These are phyloP conservation scores for Coelinius sp. DNA, from an alignment of 2,888 invertebrate genomes.

Conservation along the genomic window DNA sequence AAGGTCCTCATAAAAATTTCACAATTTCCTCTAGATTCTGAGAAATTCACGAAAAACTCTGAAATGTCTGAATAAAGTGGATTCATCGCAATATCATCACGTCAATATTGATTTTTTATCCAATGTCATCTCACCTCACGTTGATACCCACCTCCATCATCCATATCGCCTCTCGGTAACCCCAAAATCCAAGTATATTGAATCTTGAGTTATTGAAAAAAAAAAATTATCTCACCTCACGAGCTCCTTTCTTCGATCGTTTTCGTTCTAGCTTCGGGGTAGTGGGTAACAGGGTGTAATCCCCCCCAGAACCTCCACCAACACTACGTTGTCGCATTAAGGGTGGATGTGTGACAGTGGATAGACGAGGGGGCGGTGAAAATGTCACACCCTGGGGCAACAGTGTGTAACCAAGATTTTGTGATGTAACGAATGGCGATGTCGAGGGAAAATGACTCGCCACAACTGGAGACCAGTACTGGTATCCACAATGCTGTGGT, in stretches of 20 bases:
- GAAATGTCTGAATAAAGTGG: too few species aligned
- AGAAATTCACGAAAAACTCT: too few species aligned
- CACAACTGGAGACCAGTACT: conserved; percentile 79
- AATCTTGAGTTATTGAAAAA: not conserved
- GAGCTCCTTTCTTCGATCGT: conserved; percentile 62
- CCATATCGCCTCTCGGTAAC: not conserved
- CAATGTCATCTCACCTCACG: too few species aligned
- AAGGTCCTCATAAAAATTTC: too few species aligned
- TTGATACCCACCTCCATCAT: not conserved
- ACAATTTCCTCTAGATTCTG: too few species aligned
- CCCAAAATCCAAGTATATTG: not conserved
- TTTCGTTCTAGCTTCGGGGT: conserved; percentile 65
- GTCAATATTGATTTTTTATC: too few species aligned
- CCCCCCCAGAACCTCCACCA: conserved; percentile 59
- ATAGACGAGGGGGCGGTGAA: conserved; percentile 61
- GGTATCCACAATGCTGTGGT: conserved; percentile 73
- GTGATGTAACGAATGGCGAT: conserved; percentile 75
- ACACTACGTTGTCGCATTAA: conserved; percentile 63
- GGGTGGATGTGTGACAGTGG: conserved; percentile 58
- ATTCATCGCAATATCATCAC: not conserved
- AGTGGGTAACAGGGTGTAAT: conserved; percentile 66
- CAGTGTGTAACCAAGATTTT: conserved; percentile 62
- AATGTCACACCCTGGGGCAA: conserved; percentile 64
- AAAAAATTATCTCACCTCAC: conserved; percentile 57
- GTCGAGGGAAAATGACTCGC: conserved; percentile 81